Conservation (phyloP, 2,113 vertebrate species). For the Macrotus californicus region DNA sequence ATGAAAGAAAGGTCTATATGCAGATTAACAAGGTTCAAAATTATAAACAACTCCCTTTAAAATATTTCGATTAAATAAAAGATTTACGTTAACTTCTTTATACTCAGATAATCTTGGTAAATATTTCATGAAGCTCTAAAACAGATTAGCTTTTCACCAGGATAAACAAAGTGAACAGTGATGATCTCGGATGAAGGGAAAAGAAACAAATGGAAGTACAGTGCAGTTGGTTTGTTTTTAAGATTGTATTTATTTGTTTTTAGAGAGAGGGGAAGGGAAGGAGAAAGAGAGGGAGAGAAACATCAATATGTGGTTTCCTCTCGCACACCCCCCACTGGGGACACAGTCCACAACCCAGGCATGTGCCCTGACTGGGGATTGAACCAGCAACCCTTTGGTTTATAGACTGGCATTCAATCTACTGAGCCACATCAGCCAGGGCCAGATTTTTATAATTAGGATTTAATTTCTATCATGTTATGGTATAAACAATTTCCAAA, state of each 20-base stretch:
- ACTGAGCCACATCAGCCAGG: too few relatives aligned
- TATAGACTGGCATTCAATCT: too few relatives aligned
- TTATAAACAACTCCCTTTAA: background rate
- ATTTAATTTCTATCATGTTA: slow-evolving; percentile 16
- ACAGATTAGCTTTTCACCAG: background rate
- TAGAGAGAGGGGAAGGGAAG: too few relatives aligned
- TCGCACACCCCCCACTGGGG: too few relatives aligned
- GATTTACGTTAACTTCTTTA: background rate
- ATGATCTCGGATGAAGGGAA: background rate
- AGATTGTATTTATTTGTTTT: too few relatives aligned
- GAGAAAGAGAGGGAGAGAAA: too few relatives aligned
- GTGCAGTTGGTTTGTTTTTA: too few relatives aligned
- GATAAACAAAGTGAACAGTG: background rate
- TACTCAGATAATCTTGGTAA: background rate
- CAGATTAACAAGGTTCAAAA: background rate
- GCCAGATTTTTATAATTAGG: background rate
- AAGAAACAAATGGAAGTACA: background rate
- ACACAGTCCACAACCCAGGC: too few relatives aligned
- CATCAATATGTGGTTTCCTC: too few relatives aligned
- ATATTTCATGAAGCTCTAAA: background rate
- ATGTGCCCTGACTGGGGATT: too few relatives aligned
- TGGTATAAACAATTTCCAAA: background rate
- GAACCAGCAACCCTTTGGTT: too few relatives aligned
- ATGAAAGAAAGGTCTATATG: background rate
- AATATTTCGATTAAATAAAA: background rate